These are phyloP conservation scores for Drosophila demipolita DNA, from an alignment of 2,888 invertebrate genomes.

Conservation along the genomic window DNA sequence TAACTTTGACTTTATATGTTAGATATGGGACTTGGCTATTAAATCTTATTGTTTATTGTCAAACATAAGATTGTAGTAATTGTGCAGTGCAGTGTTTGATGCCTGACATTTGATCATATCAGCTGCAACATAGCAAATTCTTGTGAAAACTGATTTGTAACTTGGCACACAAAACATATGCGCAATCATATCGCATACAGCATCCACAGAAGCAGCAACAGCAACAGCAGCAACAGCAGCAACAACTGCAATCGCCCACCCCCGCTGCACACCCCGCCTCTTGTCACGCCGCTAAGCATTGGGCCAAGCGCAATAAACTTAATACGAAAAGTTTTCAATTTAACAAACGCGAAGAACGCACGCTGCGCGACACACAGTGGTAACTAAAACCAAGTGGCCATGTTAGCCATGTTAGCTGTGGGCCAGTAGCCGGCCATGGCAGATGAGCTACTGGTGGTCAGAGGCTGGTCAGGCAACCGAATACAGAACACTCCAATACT, in stretches of 20 bases:
- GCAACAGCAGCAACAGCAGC: background rate
- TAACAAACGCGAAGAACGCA: constrained; percentile 73
- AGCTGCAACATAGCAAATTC: constrained; percentile 43
- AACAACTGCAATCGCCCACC: constrained; percentile 14
- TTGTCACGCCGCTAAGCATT: constrained; percentile 29
- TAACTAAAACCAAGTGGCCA: constrained; percentile 52
- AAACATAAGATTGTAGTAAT: background rate
- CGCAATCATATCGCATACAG: constrained; percentile 54
- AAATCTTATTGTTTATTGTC: background rate
- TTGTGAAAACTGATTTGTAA: constrained; percentile 71
- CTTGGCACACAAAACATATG: constrained; percentile 65
- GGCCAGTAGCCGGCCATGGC: constrained; percentile 55
- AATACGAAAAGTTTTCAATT: constrained; percentile 75
- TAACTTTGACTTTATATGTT: background rate
- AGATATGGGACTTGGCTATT: background rate
- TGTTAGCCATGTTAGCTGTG: constrained; percentile 53
- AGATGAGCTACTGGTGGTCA: constrained; percentile 72
- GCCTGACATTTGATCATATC: constrained; percentile 65
- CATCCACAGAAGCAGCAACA: constrained; percentile 25
- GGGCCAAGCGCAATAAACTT: constrained; percentile 62
- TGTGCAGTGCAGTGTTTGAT: constrained; percentile 47
- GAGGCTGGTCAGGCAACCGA: constrained; percentile 29
- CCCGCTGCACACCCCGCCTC: background rate
- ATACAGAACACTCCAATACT: constrained; percentile 26
- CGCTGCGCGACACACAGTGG: constrained; percentile 60